Evolutionary conservation across 2,113 vertebrate species (phyloP), one percentile per base, ranked within the genome.

Genomic region (Dendropsophus ebraccatus): DNA sequence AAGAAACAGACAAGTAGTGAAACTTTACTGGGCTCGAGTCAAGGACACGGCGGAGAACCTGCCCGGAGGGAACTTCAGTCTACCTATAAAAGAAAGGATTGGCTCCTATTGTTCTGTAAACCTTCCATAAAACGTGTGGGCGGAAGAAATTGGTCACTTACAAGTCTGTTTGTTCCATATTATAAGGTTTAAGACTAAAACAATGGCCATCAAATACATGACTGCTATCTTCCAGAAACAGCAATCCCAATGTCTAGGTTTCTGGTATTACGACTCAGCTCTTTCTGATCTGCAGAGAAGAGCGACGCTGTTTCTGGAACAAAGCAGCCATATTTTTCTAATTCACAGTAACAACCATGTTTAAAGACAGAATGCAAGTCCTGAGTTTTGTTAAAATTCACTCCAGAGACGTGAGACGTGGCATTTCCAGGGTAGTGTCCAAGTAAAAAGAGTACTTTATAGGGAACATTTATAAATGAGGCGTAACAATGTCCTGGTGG

Each of bases 1-100:
- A 56, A 23, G 28, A 23, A 35, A 30, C 17, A 56, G 76, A 56
- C 37, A 47, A 74, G 67, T 37, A 21, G 49, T 77, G 21, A 54
- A 77, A 77, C 49, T 77, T 54, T 77, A 70, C 19, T 70, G 19
- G 17, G 32, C 67, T 17, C 21, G 49, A 77, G 17, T 54, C 49
- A 77, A 54, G 50, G 75, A 77, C 75, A 35, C 0, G 47, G 50
- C 25, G 30, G 25, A 77, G 75, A 77, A 77, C 16, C 49, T 77
- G 35, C 37, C 49, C 75, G 35, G 50, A 77, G 49, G 75, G 75
- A 77, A 32, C 49, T 8, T 37, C 35, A 23, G 9, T 41, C 32
- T 70, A 70, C 12, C 19, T 10, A 23, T 41, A 41, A 70, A 41
- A 70, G 7, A 11, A 6, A 5, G 62, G 6, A 69, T 69, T 35